Percentiles rank a stretch among this genome's conserved stretches.
Conservation (phyloP, 1,140 invertebrate species). For the Drosophila lacteicornis region DNA sequence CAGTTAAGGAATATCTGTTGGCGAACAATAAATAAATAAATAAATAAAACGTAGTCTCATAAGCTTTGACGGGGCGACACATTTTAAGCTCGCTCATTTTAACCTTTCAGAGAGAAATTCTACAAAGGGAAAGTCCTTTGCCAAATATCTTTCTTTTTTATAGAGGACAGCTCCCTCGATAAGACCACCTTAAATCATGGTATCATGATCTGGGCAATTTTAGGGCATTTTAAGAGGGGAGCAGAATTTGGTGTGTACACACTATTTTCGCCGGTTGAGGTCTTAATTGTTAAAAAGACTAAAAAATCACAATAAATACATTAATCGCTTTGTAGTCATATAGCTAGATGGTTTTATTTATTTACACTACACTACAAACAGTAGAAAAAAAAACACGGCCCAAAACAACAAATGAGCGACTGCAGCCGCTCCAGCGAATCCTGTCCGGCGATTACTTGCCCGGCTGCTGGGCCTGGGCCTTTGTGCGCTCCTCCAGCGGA, state of each 20-base stretch:
- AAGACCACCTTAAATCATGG: background rate
- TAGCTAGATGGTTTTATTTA: conserved; percentile 50
- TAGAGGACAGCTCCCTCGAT: no score
- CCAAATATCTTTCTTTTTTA: no score
- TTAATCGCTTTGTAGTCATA: conserved; percentile 21
- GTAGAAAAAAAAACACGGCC: conserved; percentile 46
- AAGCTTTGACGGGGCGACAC: no score
- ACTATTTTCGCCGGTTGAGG: background rate
- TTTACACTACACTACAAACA: conserved; percentile 60
- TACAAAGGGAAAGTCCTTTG: no score
- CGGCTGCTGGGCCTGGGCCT: conserved; percentile 19
- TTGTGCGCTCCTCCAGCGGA: conserved; percentile 85
- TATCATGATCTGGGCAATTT: background rate
- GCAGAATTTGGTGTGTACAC: background rate
- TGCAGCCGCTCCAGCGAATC: background rate
- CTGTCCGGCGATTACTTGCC: conserved; percentile 30
- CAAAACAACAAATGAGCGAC: conserved; percentile 27
- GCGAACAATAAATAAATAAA: no score
- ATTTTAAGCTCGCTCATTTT: no score
- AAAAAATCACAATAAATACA: background rate
- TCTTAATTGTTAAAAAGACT: background rate
- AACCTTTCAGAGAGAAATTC: no score
- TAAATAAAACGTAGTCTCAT: no score
- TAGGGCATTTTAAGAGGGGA: background rate
- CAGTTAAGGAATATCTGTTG: no score